Conservation (phyloP, 2,113 vertebrate species). For the Cynopterus brachyotis region DNA sequence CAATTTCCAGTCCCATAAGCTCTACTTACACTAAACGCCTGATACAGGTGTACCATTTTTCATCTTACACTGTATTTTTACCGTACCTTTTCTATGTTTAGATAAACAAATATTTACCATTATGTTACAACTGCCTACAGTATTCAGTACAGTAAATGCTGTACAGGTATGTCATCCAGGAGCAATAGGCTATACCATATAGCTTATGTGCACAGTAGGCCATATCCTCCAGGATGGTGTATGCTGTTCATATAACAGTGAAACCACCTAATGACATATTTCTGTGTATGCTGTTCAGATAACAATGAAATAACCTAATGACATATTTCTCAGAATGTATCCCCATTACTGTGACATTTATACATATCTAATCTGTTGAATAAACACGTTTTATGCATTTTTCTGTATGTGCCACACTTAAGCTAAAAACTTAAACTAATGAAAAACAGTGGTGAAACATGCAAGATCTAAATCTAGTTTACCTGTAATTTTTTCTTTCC, state of each 20-base stretch:
- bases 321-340: neutral
- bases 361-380: neutral
- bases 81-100: neutral
- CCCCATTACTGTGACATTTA: neutral
- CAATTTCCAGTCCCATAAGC: neutral
- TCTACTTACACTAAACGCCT: neutral
- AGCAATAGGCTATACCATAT: neutral
- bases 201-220: neutral
- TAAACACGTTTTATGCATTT: neutral
- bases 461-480: slow-evolving; percentile 31
- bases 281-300: neutral
- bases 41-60: neutral
- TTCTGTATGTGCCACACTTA: neutral
- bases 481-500: slow-evolving; percentile 79
- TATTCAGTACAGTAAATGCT: neutral
- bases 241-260: neutral
- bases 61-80: neutral
- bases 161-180: neutral
- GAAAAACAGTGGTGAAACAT: neutral
- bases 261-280: neutral
- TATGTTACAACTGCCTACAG: neutral
- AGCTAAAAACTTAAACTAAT: neutral
- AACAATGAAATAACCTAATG: neutral
- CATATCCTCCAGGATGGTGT: neutral
- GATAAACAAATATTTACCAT: neutral